A percentile compares a stretch with the other conserved stretches of the same genome.
These are phyloP conservation scores for Volucella inflata DNA, from an alignment of 2,888 invertebrate genomes.

Conservation along the genomic window DNA sequence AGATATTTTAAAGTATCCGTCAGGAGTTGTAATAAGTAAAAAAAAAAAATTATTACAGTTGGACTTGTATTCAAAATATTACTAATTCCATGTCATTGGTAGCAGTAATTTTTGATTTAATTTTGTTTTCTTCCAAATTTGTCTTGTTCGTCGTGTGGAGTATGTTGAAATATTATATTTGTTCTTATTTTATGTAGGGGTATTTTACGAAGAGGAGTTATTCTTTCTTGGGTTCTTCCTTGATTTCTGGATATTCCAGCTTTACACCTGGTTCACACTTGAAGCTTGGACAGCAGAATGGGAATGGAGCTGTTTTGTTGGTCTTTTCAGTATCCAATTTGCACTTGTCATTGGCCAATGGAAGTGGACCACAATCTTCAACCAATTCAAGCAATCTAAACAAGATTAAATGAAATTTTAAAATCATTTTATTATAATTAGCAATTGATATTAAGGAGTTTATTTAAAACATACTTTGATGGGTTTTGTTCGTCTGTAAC, in stretches of 20 bases:
- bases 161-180: not conserved
- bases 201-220: constrained; percentile 60
- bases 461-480: constrained; percentile 83
- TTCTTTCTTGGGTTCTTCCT: constrained; percentile 83
- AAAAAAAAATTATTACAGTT: constrained; percentile 5
- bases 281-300: constrained; percentile 93
- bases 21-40: constrained; percentile 13
- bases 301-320: constrained; percentile 95
- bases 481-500: constrained; percentile 91
- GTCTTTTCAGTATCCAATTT: constrained; percentile 93
- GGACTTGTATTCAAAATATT: constrained; percentile 1
- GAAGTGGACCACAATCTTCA: constrained; percentile 95
- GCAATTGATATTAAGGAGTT: not conserved
- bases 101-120: not conserved
- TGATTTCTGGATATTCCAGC: constrained; percentile 93
- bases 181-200: constrained; percentile 25
- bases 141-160: not conserved
- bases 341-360: constrained; percentile 94
- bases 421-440: constrained; percentile 2
- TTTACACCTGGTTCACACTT: constrained; percentile 93
- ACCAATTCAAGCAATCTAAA: constrained; percentile 91
- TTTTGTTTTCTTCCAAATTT: not conserved
- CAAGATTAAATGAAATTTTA: not conserved
- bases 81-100: too few relatives aligned
- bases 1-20: not conserved